These are phyloP conservation scores for Malurus cyaneus DNA, from an alignment of 2,113 vertebrate species.

Conservation along the genomic window DNA sequence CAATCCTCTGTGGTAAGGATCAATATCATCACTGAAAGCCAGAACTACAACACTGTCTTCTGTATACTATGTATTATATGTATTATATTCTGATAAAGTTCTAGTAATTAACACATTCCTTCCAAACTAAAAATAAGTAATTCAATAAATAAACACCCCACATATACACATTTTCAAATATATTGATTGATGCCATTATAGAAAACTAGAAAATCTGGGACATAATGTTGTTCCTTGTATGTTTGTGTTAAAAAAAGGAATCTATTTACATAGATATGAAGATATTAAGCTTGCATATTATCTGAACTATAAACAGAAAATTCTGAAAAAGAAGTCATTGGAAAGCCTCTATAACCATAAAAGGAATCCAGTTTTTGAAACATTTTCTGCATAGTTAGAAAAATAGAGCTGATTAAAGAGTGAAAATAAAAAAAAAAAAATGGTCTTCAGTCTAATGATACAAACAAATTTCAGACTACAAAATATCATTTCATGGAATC, in stretches of 20 bases:
- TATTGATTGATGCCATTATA: neutral
- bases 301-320: slow-evolving; percentile 14
- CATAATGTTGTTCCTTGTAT: neutral
- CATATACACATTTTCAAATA: neutral
- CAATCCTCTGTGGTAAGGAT: neutral
- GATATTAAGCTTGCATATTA: neutral
- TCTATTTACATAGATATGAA: neutral
- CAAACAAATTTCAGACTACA: neutral
- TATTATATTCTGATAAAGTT: neutral
- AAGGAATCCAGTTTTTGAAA: slow-evolving; percentile 6
- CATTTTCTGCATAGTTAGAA: slow-evolving; percentile 23
- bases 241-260: neutral
- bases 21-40: neutral
- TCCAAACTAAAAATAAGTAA: neutral
- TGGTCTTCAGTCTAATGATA: neutral
- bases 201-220: slow-evolving; percentile 52
- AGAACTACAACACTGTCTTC: neutral
- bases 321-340: neutral
- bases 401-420: slow-evolving; percentile 20
- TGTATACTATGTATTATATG: neutral
- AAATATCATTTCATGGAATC: neutral
- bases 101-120: neutral
- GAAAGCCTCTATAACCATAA: slow-evolving; percentile 21
- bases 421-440: neutral
- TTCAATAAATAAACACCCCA: neutral